Conservation (phyloP, 2,113 vertebrate genomes). For the Callionymus lyra region DNA sequence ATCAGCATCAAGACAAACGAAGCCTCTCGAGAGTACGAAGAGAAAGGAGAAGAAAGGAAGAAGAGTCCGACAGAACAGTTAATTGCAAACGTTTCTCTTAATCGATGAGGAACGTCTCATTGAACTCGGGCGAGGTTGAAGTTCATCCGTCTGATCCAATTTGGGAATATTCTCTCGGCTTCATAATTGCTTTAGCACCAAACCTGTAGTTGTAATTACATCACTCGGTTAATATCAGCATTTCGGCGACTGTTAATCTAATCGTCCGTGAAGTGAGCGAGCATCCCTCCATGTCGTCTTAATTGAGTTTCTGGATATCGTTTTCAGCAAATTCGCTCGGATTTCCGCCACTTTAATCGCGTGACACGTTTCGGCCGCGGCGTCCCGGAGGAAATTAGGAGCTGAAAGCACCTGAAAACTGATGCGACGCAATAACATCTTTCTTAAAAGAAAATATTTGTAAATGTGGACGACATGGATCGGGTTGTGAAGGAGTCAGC, state of each 20-base stretch:
- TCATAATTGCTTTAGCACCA: constrained; percentile 65
- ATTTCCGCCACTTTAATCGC: constrained; percentile 41
- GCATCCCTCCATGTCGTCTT: constrained; percentile 46
- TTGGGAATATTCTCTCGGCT: constrained; percentile 53
- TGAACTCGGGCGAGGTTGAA: constrained; percentile 43
- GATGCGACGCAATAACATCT: constrained; percentile 32
- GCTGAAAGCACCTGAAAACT: constrained; percentile 42
- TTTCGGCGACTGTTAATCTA: constrained; percentile 54
- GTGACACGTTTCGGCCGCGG: constrained; percentile 29
- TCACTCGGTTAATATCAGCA: constrained; percentile 66
- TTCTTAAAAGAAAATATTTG: constrained; percentile 41
- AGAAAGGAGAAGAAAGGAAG: constrained; percentile 34
- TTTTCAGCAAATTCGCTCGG: constrained; percentile 51
- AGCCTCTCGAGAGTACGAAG: neutral
- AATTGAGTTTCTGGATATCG: constrained; percentile 58
- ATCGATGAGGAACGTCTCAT: constrained; percentile 30
- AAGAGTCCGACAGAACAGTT: too few relatives aligned
- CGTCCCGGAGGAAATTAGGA: constrained; percentile 57
- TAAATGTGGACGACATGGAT: too few relatives aligned
- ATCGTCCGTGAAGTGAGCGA: constrained; percentile 47
- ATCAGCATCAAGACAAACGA: too few relatives aligned
- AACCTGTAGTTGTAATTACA: constrained; percentile 66
- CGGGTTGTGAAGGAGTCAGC: too few relatives aligned
- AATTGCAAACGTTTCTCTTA: constrained; percentile 7
- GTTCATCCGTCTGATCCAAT: constrained; percentile 55